Evolutionary conservation across 2,888 invertebrate species (phyloP).

Genomic region (Orthosia cruda): DNA sequence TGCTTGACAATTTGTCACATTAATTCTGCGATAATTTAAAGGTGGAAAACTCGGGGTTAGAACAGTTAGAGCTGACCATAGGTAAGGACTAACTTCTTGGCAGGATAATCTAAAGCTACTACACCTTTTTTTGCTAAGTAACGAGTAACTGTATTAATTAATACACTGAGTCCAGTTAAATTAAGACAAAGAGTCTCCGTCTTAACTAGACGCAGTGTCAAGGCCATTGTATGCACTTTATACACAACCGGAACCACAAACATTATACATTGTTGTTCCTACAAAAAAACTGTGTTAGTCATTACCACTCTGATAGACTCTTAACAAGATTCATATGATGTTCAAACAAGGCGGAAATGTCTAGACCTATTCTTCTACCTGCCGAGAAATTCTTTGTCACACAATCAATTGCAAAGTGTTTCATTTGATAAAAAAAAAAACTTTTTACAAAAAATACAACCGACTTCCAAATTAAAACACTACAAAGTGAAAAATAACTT

Average conservation of each 20-base stretch:
- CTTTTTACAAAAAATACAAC: too few species aligned
- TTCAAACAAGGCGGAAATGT: too few species aligned
- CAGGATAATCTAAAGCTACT: neutral
- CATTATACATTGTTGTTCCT: neutral
- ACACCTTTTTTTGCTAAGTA: neutral
- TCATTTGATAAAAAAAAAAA: too few species aligned
- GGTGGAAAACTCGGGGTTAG: too few species aligned
- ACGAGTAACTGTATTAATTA: conserved; percentile 25
- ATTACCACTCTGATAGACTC: neutral
- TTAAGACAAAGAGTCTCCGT: neutral
- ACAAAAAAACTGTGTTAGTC: neutral
- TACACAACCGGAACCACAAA: neutral
- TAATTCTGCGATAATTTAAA: too few species aligned
- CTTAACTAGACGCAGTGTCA: conserved; percentile 10
- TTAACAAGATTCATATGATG: neutral
- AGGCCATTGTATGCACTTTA: conserved; percentile 20
- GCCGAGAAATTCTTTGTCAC: neutral
- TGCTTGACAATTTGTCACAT: too few species aligned
- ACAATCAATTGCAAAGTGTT: neutral
- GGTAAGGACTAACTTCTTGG: neutral
- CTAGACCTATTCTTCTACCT: neutral
- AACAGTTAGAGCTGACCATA: too few species aligned
- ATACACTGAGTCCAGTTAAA: neutral
- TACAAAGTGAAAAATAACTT: too few species aligned
- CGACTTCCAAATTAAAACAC: too few species aligned